Evolutionary conservation across 2,797 vertebrate genomes (phyloP).

Genomic region (Pseudochirops cupreus): DNA sequence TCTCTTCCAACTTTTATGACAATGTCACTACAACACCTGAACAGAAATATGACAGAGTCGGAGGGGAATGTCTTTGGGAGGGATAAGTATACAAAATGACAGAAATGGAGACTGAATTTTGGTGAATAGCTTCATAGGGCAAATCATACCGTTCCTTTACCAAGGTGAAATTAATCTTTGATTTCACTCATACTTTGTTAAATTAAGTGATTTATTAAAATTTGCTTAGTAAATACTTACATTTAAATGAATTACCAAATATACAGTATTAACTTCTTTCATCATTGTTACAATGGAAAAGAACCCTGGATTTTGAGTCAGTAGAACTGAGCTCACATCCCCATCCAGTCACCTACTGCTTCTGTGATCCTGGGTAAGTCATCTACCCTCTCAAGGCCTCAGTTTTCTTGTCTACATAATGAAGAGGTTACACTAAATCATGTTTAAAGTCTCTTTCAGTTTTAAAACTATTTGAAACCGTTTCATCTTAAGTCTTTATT

Average conservation of each 20-base stretch:
- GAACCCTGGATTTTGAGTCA: background rate
- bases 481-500: background rate
- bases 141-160: background rate
- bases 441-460: background rate
- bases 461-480: background rate
- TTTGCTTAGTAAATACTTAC: background rate
- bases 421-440: background rate
- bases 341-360: background rate
- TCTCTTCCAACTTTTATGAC: slow-evolving; percentile 53
- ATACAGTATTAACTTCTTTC: background rate
- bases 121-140: slow-evolving; percentile 20
- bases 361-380: no score
- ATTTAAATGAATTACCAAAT: background rate
- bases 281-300: background rate
- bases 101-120: slow-evolving; percentile 33
- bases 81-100: slow-evolving; percentile 57
- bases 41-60: slow-evolving; percentile 34
- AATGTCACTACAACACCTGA: slow-evolving; percentile 39
- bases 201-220: background rate
- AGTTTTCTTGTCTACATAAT: background rate
- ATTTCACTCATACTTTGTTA: background rate
- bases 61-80: slow-evolving; percentile 42
- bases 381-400: no score
- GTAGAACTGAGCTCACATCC: background rate
- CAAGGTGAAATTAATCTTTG: slow-evolving; percentile 36